These are phyloP conservation scores for Dendronephthya gigantea DNA, from an alignment of 64 coral and sea anemone species.

Conservation along the genomic window DNA sequence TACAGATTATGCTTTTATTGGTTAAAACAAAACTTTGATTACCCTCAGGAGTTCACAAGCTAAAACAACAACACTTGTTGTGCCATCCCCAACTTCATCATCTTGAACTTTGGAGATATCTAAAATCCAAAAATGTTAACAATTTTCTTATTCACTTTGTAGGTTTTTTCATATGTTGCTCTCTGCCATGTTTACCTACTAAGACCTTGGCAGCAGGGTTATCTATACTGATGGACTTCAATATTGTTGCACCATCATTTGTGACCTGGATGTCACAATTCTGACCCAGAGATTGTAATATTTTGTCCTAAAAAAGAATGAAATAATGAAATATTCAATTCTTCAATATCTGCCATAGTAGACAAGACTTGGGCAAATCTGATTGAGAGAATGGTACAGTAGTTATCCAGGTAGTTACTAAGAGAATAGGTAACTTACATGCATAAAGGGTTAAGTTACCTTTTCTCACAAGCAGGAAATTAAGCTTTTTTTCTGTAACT, in stretches of 20 bases:
- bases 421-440: too few relatives aligned
- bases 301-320: slow-evolving; percentile 74
- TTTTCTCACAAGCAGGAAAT: too few relatives aligned
- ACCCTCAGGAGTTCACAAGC: slow-evolving; percentile 83
- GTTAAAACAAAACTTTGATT: background rate
- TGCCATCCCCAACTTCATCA: slow-evolving; percentile 98
- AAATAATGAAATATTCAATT: background rate
- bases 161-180: too few relatives aligned
- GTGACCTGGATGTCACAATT: slow-evolving; percentile 92
- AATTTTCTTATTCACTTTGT: too few relatives aligned
- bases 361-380: too few relatives aligned
- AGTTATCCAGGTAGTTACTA: too few relatives aligned
- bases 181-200: slow-evolving; percentile 44
- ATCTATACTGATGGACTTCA: slow-evolving; percentile 94
- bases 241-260: slow-evolving; percentile 97
- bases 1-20: too few relatives aligned
- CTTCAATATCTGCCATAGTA: too few relatives aligned
- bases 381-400: too few relatives aligned
- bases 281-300: slow-evolving; percentile 83
- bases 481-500: background rate
- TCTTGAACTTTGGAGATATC: slow-evolving; percentile 97
- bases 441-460: too few relatives aligned
- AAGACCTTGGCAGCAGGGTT: slow-evolving; percentile 97
- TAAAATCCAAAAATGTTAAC: background rate
- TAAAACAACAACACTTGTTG: slow-evolving; percentile 89